Conservation (phyloP, 2,797 vertebrate genomes). For the Coccyzus lansbergi region DNA sequence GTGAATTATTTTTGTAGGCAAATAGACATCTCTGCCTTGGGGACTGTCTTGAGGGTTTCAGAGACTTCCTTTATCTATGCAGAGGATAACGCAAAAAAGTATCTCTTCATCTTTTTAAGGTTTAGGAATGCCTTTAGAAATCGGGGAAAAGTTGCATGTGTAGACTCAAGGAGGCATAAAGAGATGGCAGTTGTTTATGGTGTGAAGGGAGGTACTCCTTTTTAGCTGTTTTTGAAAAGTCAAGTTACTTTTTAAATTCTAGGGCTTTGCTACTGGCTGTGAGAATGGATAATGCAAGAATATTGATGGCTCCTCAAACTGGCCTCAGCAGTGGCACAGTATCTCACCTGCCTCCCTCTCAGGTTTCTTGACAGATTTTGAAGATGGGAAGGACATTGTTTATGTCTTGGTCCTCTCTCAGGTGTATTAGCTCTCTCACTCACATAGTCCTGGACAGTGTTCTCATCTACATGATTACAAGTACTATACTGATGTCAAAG, state of each 20-base stretch:
- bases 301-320: neutral
- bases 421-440: neutral
- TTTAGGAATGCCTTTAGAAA: neutral
- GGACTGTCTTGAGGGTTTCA: neutral
- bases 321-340: neutral
- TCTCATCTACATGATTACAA: neutral
- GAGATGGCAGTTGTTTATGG: neutral
- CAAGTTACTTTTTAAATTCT: neutral
- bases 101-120: neutral
- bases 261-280: neutral
- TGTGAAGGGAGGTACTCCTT: neutral
- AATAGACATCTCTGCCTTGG: neutral
- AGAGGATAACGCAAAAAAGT: neutral
- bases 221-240: neutral
- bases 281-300: neutral
- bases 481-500: accelerated
- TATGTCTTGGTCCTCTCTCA: neutral
- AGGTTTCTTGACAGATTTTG: neutral
- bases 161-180: neutral
- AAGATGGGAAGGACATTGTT: neutral
- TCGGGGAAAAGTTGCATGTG: neutral
- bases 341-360: neutral
- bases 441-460: neutral
- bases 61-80: neutral
- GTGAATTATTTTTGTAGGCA: neutral